Evolutionary conservation across 2,113 vertebrate species (phyloP).

Genomic region (Crotalus tigris): DNA sequence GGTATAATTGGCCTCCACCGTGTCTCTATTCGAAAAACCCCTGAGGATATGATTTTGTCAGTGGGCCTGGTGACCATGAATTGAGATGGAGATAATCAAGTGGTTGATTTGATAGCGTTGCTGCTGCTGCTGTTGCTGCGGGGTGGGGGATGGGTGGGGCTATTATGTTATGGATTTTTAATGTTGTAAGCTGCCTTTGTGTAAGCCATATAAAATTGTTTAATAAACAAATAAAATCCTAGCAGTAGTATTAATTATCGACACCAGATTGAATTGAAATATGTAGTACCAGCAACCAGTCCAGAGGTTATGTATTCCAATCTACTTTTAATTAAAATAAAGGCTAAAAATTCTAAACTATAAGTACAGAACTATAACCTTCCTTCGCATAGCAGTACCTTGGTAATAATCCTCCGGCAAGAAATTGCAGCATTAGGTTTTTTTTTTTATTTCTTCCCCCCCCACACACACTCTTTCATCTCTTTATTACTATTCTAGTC

Average conservation of each 20-base stretch:
- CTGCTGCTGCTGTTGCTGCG: neutral
- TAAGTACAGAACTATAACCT: neutral
- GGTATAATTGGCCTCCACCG: neutral
- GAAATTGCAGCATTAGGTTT: neutral
- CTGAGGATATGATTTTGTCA: neutral
- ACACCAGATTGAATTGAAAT: neutral
- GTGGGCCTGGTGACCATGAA: neutral
- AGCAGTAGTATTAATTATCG: neutral
- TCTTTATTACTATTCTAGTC: constrained; percentile 8
- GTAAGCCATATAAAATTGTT: neutral
- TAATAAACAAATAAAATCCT: neutral
- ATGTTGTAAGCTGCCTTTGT: neutral
- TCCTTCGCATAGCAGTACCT: neutral
- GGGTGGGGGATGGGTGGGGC: neutral
- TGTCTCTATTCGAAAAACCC: neutral
- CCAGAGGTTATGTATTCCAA: neutral
- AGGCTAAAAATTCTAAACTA: neutral
- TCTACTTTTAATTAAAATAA: neutral
- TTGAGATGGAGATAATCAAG: neutral
- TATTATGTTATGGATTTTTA: neutral
- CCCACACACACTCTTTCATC: neutral
- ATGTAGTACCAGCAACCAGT: neutral
- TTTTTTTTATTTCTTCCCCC: neutral
- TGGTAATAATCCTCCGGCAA: neutral
- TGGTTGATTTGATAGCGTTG: neutral